Conservation (phyloP, 37 sponge, comb jelly and placozoan species). For the Tethya wilhelma region DNA sequence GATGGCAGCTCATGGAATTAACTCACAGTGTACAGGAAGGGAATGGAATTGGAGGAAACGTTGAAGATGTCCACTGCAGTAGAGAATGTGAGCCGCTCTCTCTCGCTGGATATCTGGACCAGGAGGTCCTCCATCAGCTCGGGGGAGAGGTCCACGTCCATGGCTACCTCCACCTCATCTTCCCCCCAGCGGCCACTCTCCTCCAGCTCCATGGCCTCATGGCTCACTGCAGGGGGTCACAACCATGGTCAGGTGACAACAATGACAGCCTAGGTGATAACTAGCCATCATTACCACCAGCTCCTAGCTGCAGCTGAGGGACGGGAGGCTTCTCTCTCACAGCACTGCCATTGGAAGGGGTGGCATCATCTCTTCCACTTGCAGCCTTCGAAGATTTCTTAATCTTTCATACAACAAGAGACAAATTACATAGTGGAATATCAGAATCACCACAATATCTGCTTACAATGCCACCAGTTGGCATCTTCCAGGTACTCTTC, state of each 20-base stretch:
- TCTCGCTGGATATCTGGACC: not conserved
- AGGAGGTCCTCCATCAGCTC: constrained; percentile 27
- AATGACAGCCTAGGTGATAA: too few relatives aligned
- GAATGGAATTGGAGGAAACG: not conserved
- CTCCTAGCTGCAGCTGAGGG: not conserved
- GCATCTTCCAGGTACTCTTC: constrained; percentile 55
- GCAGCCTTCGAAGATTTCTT: not conserved
- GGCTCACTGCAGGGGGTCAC: too few relatives aligned
- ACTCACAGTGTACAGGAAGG: constrained; percentile 5
- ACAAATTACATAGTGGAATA: too few relatives aligned
- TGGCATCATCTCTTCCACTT: not conserved
- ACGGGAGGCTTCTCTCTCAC: not conserved
- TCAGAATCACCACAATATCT: too few relatives aligned
- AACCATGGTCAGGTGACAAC: too few relatives aligned
- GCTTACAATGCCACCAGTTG: not conserved
- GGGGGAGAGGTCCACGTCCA: constrained; percentile 61
- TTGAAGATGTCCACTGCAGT: not conserved
- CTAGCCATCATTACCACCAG: too few relatives aligned
- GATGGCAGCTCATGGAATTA: not conserved
- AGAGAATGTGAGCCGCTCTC: not conserved
- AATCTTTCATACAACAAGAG: too few relatives aligned
- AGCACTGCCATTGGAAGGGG: not conserved
- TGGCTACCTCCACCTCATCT: constrained; percentile 51
- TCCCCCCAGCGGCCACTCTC: constrained; percentile 40
- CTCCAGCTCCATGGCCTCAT: constrained; percentile 34